Conservation (phyloP, 1,140 invertebrate species). For the Sinonovacula constricta region DNA sequence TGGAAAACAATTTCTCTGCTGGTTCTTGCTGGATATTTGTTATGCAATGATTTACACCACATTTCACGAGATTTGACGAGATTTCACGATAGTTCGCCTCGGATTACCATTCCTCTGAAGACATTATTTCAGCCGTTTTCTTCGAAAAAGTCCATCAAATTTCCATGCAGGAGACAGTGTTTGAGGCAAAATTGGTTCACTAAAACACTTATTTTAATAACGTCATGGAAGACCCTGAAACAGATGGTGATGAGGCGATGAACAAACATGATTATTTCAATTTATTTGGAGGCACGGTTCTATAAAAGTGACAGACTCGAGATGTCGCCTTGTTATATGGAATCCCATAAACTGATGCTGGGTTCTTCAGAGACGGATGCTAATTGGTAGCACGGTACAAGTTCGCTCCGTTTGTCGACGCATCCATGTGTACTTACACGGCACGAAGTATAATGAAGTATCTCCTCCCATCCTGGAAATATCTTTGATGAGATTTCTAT, state of each 20-base stretch:
- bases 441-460: too few species aligned
- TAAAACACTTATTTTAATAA: constrained; percentile 52
- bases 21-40: constrained; percentile 18
- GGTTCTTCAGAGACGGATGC: too few species aligned
- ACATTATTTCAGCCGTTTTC: constrained; percentile 22
- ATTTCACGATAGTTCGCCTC: constrained; percentile 7
- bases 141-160: constrained; percentile 52
- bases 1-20: constrained; percentile 27
- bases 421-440: background rate
- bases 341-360: too few species aligned
- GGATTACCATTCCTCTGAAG: constrained; percentile 22
- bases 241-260: background rate
- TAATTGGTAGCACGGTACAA: too few species aligned
- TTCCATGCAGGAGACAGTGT: constrained; percentile 37
- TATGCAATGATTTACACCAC: constrained; percentile 50
- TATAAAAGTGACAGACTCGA: too few species aligned
- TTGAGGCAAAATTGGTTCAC: constrained; percentile 36
- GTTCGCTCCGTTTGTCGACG: background rate
- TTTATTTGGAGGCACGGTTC: background rate
- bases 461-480: too few species aligned
- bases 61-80: constrained; percentile 21
- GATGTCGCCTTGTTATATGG: too few species aligned
- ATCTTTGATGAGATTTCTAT: too few species aligned
- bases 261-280: background rate
- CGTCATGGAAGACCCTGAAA: background rate